Evolutionary conservation across 2,797 vertebrate species (phyloP).

Genomic region (Bradypodion ventrale): DNA sequence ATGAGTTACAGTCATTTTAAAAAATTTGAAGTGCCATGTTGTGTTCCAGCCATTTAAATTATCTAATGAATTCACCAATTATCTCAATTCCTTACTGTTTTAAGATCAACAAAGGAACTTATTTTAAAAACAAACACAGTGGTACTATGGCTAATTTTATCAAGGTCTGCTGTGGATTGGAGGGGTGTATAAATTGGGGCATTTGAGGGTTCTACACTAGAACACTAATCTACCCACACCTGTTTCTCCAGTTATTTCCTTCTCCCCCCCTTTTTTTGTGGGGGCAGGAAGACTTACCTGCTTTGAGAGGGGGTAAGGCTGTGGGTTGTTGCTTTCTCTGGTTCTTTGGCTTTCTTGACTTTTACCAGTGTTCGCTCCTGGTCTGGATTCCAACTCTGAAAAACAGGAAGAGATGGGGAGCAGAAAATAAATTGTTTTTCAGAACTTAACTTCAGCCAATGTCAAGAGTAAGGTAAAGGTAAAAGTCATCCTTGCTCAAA

Average conservation of each 20-base stretch:
- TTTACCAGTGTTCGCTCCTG: slow-evolving; percentile 72
- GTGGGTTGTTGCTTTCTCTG: slow-evolving; percentile 51
- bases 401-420: not conserved
- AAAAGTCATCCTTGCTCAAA: no score
- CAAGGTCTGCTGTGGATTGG: not conserved
- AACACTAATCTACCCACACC: not conserved
- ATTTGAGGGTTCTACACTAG: not conserved
- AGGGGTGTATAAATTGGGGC: not conserved
- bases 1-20: no score
- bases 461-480: no score
- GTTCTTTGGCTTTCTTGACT: slow-evolving; percentile 80
- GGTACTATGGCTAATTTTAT: no score
- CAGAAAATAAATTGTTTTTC: not conserved
- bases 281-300: slow-evolving; percentile 21
- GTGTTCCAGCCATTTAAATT: no score
- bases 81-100: no score
- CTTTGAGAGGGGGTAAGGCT: slow-evolving; percentile 40
- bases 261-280: no score
- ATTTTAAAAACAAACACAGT: no score
- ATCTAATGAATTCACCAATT: no score
- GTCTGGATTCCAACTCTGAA: slow-evolving; percentile 81
- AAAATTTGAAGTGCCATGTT: no score
- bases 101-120: no score
- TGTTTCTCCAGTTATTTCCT: no score
- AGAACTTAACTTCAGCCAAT: not conserved